Evolutionary conservation across 1,140 invertebrate species (phyloP), one percentile per base, ranked within the genome.

Genomic region (Agraylea sexmaculata): DNA sequence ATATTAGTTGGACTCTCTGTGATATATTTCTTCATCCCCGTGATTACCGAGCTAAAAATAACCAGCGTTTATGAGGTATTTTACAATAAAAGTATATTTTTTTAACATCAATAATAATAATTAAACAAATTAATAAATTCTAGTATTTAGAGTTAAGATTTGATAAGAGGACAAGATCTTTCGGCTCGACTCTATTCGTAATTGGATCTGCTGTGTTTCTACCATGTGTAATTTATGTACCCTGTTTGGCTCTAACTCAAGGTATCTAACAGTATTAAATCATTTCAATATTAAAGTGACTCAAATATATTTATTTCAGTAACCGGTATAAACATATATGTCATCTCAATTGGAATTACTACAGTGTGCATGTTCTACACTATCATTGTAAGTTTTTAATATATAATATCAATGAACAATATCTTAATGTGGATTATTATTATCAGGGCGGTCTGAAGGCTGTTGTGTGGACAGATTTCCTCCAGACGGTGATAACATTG

Each of bases 401-500:
- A 40, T 5, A 40, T 13, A 10, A 11, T 32, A 12, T 10, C 2
- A 37, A 3, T 13, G n/a, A 32, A 30, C 18, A 15, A 33, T 18
- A 32, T 21, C 12, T n/a, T 22, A 11, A 42, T 43, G 34, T 39
- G 40, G 36, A 37, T 23, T 30, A 40, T 21, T 37, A 47, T 51
- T 51, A 62, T 41, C 50, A 87, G 83, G 85, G 85, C 43, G 86
- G 86, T 1, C 68, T 90, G 45, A 87, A 87, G 61, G 86, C 85
- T 0, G 86, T 90, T 2, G 77, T 90, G 13, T 87, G 83, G 84
- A 88, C 87, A 2, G 87, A 91, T 60, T 77, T 82, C 0, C 71
- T 90, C 28, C 87, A 90, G 61, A 78, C 77, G 3, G 50, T 73
- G 8, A 68, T 87, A 1, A 88, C 89, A 78, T 68, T 84, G 37